These are phyloP conservation scores for Argopecten irradians DNA, from an alignment of 1,140 invertebrate genomes.

Conservation along the genomic window DNA sequence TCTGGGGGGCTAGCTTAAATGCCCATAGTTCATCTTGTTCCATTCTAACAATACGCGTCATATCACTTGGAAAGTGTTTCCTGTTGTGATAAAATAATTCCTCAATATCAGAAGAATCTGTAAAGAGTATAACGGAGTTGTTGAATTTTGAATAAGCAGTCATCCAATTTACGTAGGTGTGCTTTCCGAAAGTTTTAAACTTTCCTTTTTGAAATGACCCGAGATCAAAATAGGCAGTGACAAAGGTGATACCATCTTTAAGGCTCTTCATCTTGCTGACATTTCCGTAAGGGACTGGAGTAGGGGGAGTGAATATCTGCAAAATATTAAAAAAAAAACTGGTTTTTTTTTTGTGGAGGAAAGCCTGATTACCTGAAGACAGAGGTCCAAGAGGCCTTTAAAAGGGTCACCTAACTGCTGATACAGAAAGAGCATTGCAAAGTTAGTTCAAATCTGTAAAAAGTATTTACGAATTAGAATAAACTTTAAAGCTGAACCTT, in stretches of 20 bases:
- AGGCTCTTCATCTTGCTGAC: neutral
- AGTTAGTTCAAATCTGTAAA: too few relatives aligned
- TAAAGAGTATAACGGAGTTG: conserved; percentile 63
- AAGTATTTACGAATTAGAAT: too few relatives aligned
- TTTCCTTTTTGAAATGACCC: conserved; percentile 60
- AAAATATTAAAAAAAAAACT: neutral
- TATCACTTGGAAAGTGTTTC: conserved; percentile 44
- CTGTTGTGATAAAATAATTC: conserved; percentile 41
- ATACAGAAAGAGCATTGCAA: too few relatives aligned
- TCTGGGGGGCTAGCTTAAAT: conserved; percentile 56
- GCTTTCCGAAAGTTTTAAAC: conserved; percentile 49
- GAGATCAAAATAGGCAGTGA: conserved; percentile 66
- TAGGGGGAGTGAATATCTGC: neutral
- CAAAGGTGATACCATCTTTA: conserved; percentile 54
- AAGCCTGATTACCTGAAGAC: too few relatives aligned
- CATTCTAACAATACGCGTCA: conserved; percentile 59
- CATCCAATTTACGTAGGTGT: conserved; percentile 64
- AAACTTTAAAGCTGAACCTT: too few relatives aligned
- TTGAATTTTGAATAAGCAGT: conserved; percentile 56
- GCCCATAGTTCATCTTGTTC: conserved; percentile 63
- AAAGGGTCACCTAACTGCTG: neutral
- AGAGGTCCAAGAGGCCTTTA: too few relatives aligned
- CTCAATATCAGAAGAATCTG: conserved; percentile 55
- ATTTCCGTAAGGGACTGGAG: conserved; percentile 23
- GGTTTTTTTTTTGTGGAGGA: too few relatives aligned